Evolutionary conservation across 2,888 invertebrate genomes (phyloP), one percentile per base, ranked within the genome.

Genomic region (Drosophila pullipes): DNA sequence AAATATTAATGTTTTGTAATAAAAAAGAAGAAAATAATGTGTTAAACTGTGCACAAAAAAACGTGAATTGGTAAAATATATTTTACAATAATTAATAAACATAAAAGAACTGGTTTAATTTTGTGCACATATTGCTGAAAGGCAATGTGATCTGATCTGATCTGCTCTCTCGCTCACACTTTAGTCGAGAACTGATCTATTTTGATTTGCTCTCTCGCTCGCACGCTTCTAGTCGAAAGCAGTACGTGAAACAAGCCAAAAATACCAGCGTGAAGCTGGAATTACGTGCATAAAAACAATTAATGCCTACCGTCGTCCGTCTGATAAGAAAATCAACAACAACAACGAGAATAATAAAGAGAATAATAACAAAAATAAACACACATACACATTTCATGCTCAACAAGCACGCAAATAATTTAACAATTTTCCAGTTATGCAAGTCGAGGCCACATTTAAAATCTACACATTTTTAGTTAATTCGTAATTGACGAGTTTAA

Each of bases 341-440:
- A 30, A 50, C 18, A 30, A 11, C 28, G 11, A 50, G 28, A 47
- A 9, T 2, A 47, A 7, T 22, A 44, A 44, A 44, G 11, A 44
- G 44, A 22, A 7, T 44, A 25, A 25, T 25, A 30, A 1, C n/a
- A n/a, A 6, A 31, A 11, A 69, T 71, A 62, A 73, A 64, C 55
- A 77, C 13, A 71, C 55, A 67, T 35, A 60, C 58, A 68, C 52
- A 67, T 39, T 53, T 69, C 74, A 59, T 71, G 70, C 63, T 66
- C 47, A 47, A 25, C 47, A 47, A 59, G 68, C 88, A 85, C 71
- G 88, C 80, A 54, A 79, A 58, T 57, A 31, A 31, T 52, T 76
- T 31, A 76, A 52, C 57, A 75, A 71, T 58, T 64, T 44, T 66
- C 7, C 28, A 39, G 55, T 53, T 69, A 62, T 37, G 59, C 62